A percentile compares a stretch with the other conserved stretches of the same genome.
Evolutionary conservation across 2,888 invertebrate species (phyloP).

Genomic region (Caradrina kadenii): DNA sequence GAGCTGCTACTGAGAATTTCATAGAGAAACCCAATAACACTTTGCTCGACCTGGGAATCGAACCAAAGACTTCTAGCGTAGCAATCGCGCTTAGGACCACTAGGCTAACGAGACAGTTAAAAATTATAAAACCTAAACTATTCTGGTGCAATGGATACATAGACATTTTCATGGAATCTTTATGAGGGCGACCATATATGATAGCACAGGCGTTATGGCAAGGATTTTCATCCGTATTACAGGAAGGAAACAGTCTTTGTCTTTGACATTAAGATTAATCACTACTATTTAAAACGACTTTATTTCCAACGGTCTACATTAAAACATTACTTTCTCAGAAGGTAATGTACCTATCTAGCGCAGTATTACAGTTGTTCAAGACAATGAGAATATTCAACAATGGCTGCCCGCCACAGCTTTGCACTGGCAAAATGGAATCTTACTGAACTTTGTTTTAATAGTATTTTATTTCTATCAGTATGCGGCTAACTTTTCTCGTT

Average conservation of each 20-base stretch:
- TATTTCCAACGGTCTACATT: conserved; percentile 30
- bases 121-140: too few relatives aligned
- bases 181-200: too few relatives aligned
- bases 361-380: conserved; percentile 54
- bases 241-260: not conserved
- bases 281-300: conserved; percentile 29
- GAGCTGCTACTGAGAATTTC: too few relatives aligned
- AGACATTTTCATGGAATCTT: too few relatives aligned
- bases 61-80: too few relatives aligned
- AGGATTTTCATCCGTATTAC: not conserved
- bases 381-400: conserved; percentile 60
- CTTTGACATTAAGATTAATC: not conserved
- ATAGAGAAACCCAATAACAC: too few relatives aligned
- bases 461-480: conserved; percentile 35
- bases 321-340: conserved; percentile 43
- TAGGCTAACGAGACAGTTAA: too few relatives aligned
- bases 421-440: conserved; percentile 47
- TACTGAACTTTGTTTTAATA: conserved; percentile 48
- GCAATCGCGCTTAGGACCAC: too few relatives aligned
- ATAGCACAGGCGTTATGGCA: too few relatives aligned
- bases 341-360: conserved; percentile 44
- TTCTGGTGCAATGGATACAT: too few relatives aligned
- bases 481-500: not conserved
- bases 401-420: conserved; percentile 56
- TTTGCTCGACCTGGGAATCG: too few relatives aligned